These are phyloP conservation scores for Piezodorus guildinii DNA, from an alignment of 1,140 invertebrate genomes.

Conservation along the genomic window DNA sequence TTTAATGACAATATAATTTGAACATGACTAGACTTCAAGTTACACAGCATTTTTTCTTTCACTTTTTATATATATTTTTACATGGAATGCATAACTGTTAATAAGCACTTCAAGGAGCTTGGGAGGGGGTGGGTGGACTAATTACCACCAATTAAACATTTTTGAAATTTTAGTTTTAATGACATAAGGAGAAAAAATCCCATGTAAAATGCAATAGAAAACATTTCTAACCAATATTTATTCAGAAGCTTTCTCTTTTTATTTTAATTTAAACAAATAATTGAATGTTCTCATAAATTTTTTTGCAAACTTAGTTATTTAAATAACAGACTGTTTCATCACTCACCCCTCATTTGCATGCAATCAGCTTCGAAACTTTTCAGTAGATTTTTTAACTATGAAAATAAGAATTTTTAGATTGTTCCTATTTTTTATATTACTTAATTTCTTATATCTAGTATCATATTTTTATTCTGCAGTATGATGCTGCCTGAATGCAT, in stretches of 20 bases:
- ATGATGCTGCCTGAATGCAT: constrained; percentile 20
- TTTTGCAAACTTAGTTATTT: neutral
- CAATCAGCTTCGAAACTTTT: constrained; percentile 20
- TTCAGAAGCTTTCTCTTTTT: too few species aligned
- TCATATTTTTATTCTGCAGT: constrained; percentile 20
- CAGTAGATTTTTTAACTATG: constrained; percentile 21
- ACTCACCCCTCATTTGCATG: constrained; percentile 23
- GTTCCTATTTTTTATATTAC: constrained; percentile 17
- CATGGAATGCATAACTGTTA: constrained; percentile 22
- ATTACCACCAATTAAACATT: neutral
- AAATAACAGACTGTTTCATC: constrained; percentile 21
- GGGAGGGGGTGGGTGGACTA: constrained; percentile 16
- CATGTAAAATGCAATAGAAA: too few species aligned
- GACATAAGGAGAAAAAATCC: too few species aligned
- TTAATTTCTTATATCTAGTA: constrained; percentile 19
- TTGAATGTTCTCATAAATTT: too few species aligned
- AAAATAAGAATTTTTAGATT: constrained; percentile 20
- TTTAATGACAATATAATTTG: neutral
- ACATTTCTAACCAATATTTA: too few species aligned
- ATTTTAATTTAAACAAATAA: too few species aligned
- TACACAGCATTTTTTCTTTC: constrained; percentile 9
- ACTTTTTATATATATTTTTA: constrained; percentile 6
- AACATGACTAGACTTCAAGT: neutral
- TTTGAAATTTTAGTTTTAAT: neutral
- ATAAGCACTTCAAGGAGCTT: constrained; percentile 20